Conservation (phyloP, 1,140 invertebrate genomes). For the Drosophila sechellia region DNA sequence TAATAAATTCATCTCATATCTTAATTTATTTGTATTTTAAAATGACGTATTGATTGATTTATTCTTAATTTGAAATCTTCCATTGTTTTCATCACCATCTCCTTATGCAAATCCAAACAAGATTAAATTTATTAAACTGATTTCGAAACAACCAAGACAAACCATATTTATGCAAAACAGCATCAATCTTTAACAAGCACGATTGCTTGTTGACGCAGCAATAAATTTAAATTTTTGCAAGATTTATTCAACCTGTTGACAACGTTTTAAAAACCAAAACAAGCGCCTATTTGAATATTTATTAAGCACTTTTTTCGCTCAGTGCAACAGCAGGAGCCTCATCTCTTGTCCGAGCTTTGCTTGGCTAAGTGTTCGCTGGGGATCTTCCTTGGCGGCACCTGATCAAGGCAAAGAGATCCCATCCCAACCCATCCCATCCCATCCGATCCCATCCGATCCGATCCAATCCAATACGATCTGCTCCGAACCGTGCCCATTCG, state of each 20-base stretch:
- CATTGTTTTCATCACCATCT: constrained; percentile 1
- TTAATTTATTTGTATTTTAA: neutral
- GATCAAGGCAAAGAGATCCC: constrained; percentile 66
- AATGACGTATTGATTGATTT: neutral
- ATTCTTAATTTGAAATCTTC: neutral
- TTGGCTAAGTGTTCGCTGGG: constrained; percentile 75
- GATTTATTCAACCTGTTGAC: neutral
- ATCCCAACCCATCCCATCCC: constrained; percentile 23
- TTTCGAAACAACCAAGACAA: constrained; percentile 1
- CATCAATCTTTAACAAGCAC: constrained; percentile 2
- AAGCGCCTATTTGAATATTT: neutral
- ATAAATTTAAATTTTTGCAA: neutral
- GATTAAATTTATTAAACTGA: constrained; percentile 17
- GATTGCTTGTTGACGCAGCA: constrained; percentile 15
- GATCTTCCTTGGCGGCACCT: constrained; percentile 69
- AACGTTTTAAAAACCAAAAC: neutral
- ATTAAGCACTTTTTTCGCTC: neutral
- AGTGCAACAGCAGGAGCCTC: constrained; percentile 24
- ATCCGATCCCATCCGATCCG: constrained; percentile 24
- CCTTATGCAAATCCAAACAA: constrained; percentile 15
- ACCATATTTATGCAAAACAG: constrained; percentile 9
- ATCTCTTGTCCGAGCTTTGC: constrained; percentile 50
- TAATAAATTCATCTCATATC: neutral
- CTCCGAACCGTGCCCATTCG: constrained; percentile 36
- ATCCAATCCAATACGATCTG: constrained; percentile 5